These are phyloP conservation scores for Centrocercus urophasianus DNA, from an alignment of 2,113 vertebrate species.

Conservation along the genomic window DNA sequence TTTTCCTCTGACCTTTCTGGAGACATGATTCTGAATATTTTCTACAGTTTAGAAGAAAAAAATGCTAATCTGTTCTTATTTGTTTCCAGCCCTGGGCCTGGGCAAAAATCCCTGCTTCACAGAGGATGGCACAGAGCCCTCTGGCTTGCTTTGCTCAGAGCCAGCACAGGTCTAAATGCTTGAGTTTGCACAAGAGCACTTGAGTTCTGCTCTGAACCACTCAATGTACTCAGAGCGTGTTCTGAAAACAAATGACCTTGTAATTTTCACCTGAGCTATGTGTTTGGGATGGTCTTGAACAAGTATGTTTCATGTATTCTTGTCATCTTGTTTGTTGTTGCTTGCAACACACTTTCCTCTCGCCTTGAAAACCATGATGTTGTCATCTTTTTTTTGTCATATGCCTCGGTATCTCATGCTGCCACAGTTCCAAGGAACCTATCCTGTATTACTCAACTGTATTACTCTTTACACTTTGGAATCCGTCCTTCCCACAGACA, in stretches of 20 bases:
- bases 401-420: not conserved
- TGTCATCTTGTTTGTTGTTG: not conserved
- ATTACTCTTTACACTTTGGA: not conserved
- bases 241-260: not conserved
- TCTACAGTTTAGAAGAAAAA: not conserved
- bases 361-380: not conserved
- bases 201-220: not conserved
- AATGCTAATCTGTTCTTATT: fast-evolving
- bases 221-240: not conserved
- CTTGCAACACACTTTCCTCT: not conserved
- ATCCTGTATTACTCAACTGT: not conserved
- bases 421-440: not conserved
- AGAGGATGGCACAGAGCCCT: not conserved
- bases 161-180: not conserved
- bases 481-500: not conserved
- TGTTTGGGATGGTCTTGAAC: not conserved
- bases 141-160: not conserved
- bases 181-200: not conserved
- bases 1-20: not conserved
- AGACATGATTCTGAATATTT: not conserved
- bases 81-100: fast-evolving
- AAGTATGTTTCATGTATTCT: not conserved
- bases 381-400: not conserved
- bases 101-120: not conserved
- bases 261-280: fast-evolving